Evolutionary conservation across 2,797 vertebrate genomes (phyloP), one percentile per base, ranked within the genome.

Genomic region (Apodemus agrarius): DNA sequence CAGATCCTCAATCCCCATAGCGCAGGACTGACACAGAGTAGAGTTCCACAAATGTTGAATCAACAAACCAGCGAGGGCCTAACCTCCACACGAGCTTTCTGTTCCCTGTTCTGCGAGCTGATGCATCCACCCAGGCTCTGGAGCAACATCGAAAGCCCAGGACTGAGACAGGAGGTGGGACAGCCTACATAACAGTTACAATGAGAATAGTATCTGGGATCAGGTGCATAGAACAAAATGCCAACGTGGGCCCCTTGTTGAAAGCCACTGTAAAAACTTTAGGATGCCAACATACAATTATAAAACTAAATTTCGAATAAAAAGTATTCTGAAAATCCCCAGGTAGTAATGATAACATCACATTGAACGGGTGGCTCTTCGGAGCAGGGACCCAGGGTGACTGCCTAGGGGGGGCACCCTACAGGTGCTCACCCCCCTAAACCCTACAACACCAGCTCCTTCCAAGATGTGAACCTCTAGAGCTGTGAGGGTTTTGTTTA

Each of bases 401-500:
- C 26, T 1, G 10, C 52, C 40, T 54, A 8, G 65, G n/a, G 69
- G 69, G 21, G 40, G 22, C 6, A 81, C 21, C 69, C 6, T 1
- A 0, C 1, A 1, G 78, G 37, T 14, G 37, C 59, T 80, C 21
- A 2, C 1, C 29, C 43, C 57, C 14, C 63, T 40, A 7, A 85
- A 85, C n/a, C 37, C 86, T 78, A 61, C 92, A 82, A 19, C 40
- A 37, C 37, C 0, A 34, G 9, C 52, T 65, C 69, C 87, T 91
- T 74, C 82, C 26, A 92, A 89, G 61, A 37, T 6, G 21, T 3
- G 46, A 92, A 10, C 22, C 16, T 54, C 82, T 4, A 3, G 37
- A 1, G 10, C 57, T 34, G 69, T 4, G 43, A 79, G 83, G 90
- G 63, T 92, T 95, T 92, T 94, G 81, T 96, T 96, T 91, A 93